Evolutionary conservation across 2,113 vertebrate genomes (phyloP).

Genomic region (Leptosomus discolor): DNA sequence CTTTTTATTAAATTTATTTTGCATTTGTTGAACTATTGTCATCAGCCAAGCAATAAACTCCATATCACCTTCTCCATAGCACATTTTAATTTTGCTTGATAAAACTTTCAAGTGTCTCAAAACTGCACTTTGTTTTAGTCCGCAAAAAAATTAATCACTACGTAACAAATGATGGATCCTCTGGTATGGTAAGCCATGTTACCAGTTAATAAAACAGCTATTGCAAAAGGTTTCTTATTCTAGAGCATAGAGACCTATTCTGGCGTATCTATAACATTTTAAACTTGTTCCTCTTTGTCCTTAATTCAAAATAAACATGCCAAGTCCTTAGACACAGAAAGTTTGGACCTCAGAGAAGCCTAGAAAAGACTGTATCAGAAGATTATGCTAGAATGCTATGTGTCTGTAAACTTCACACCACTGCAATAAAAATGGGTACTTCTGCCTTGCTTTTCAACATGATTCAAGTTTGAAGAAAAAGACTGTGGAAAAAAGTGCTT

Average conservation of each 20-base stretch:
- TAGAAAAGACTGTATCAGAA: neutral
- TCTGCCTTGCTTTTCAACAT: neutral
- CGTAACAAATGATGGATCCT: neutral
- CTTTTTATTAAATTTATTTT: neutral
- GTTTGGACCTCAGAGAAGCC: neutral
- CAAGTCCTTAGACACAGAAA: neutral
- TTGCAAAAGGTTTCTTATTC: neutral
- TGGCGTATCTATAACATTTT: neutral
- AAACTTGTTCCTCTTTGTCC: neutral
- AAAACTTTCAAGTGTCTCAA: neutral
- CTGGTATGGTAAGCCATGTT: neutral
- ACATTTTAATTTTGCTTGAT: neutral
- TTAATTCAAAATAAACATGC: neutral
- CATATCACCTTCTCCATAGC: accelerated
- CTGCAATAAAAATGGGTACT: neutral
- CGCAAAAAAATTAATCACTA: neutral
- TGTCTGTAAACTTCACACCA: neutral
- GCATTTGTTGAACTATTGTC: neutral
- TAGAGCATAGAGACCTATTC: neutral
- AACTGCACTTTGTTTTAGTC: neutral
- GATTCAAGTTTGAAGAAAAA: neutral
- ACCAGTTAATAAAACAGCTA: neutral
- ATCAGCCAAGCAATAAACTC: neutral
- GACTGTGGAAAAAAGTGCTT: neutral
- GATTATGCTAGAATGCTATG: neutral